phyloP scores from a whole-genome alignment of 2,888 invertebrate species.

The Pecten maximus region DNA sequence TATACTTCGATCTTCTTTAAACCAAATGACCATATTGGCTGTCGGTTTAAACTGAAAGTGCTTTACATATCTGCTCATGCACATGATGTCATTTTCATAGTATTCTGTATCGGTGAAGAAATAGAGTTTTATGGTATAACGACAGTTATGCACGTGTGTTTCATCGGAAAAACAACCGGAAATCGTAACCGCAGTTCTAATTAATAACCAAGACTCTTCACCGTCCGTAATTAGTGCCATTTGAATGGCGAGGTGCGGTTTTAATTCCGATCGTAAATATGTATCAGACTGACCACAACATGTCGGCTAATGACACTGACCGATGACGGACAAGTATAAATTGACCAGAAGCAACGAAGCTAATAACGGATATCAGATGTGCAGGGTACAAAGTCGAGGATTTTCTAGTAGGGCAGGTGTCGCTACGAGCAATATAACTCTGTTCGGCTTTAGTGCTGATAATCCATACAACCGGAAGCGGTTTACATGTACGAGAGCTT shows the following conservation, averaged over 20 bases:
- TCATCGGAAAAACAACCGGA: neutral
- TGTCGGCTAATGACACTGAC: constrained; percentile 23
- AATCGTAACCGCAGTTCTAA: neutral
- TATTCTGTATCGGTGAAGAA: no score
- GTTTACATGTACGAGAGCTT: no score
- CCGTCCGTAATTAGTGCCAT: neutral
- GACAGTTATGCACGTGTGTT: neutral
- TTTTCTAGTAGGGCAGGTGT: neutral
- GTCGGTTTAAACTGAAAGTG: no score
- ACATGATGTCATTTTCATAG: no score
- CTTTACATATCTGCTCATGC: no score
- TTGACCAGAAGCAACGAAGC: neutral
- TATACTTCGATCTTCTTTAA: no score
- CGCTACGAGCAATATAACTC: neutral
- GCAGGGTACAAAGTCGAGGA: neutral
- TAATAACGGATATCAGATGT: neutral
- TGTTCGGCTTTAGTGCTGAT: neutral
- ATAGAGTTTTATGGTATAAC: no score
- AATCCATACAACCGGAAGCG: neutral
- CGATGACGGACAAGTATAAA: neutral
- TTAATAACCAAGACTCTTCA: neutral
- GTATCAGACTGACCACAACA: neutral
- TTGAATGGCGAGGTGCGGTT: neutral
- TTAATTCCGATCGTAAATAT: neutral
- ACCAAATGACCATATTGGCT: no score